A percentile compares a stretch with the other conserved stretches of the same genome.
These are phyloP conservation scores for Junonia oenone DNA, from an alignment of 2,888 invertebrate genomes.

Conservation along the genomic window DNA sequence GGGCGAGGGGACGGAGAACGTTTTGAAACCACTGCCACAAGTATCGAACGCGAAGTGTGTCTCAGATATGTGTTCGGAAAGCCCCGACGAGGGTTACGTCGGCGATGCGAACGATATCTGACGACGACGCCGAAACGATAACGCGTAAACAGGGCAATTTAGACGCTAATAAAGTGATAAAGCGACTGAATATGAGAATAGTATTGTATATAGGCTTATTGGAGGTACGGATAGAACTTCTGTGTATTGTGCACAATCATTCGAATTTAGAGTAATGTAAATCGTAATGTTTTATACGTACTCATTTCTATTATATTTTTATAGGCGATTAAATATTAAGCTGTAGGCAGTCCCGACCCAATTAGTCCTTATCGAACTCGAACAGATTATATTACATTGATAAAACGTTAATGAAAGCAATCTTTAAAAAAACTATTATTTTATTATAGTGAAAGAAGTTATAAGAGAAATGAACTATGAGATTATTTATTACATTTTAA, in stretches of 20 bases:
- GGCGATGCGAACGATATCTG: slow-evolving; percentile 88
- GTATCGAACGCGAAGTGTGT: slow-evolving; percentile 72
- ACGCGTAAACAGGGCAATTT: slow-evolving; percentile 65
- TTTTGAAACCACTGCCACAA: slow-evolving; percentile 65
- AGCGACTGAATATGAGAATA: slow-evolving; percentile 72
- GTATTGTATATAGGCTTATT: slow-evolving; percentile 47
- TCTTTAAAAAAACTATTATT: not conserved
- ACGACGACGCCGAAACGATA: slow-evolving; percentile 75
- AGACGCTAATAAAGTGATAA: slow-evolving; percentile 73
- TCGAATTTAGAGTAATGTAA: slow-evolving; percentile 23
- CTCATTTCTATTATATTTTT: slow-evolving; percentile 29
- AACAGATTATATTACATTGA: not conserved
- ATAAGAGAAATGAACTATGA: not conserved
- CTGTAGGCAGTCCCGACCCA: slow-evolving; percentile 15
- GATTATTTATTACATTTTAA: not conserved
- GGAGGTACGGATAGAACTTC: slow-evolving; percentile 17
- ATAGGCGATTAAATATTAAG: slow-evolving; percentile 23
- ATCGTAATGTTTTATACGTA: slow-evolving; percentile 25
- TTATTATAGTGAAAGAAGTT: not conserved
- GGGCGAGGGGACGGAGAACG: slow-evolving; percentile 59
- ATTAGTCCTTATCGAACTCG: not conserved
- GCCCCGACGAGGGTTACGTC: slow-evolving; percentile 93
- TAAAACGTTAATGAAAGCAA: not conserved
- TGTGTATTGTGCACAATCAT: slow-evolving; percentile 34
- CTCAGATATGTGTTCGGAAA: slow-evolving; percentile 83